A percentile compares a stretch with the other conserved stretches of the same genome.
These are phyloP conservation scores for Gryllus bimaculatus DNA, from an alignment of 1,140 invertebrate species.

Conservation along the genomic window DNA sequence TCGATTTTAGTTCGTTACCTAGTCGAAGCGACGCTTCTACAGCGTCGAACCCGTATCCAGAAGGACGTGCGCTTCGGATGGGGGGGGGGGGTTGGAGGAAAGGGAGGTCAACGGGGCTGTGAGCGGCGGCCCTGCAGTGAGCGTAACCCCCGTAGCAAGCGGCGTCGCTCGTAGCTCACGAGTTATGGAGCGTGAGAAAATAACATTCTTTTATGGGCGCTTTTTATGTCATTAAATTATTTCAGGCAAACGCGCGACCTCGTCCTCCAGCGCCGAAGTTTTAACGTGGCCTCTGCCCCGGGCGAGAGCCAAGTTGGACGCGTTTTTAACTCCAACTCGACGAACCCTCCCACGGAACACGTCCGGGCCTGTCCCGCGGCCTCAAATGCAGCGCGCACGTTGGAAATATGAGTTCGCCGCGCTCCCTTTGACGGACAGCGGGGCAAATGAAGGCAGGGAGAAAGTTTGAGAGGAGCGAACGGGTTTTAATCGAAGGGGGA, in stretches of 20 bases:
- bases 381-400: too few relatives aligned
- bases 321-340: background rate
- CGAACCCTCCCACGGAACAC: background rate
- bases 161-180: background rate
- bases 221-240: slow-evolving; percentile 6
- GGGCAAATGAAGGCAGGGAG: too few relatives aligned
- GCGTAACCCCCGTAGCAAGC: background rate
- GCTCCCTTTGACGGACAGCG: too few relatives aligned
- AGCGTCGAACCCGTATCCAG: too few relatives aligned
- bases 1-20: background rate
- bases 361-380: too few relatives aligned
- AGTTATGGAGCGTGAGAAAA: slow-evolving; percentile 4
- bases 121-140: background rate
- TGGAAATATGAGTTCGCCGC: too few relatives aligned
- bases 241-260: background rate
- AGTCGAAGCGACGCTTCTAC: background rate
- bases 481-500: too few relatives aligned
- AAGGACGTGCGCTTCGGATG: too few relatives aligned
- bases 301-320: background rate
- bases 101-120: too few relatives aligned
- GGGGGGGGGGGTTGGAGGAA: too few relatives aligned
- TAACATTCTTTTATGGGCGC: slow-evolving; percentile 4
- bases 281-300: background rate
- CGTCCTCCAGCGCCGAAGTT: background rate
- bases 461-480: too few relatives aligned